Percentiles rank a stretch among this genome's conserved stretches.
Conservation (phyloP, 2,797 vertebrate species). For the Enoplosus armatus region DNA sequence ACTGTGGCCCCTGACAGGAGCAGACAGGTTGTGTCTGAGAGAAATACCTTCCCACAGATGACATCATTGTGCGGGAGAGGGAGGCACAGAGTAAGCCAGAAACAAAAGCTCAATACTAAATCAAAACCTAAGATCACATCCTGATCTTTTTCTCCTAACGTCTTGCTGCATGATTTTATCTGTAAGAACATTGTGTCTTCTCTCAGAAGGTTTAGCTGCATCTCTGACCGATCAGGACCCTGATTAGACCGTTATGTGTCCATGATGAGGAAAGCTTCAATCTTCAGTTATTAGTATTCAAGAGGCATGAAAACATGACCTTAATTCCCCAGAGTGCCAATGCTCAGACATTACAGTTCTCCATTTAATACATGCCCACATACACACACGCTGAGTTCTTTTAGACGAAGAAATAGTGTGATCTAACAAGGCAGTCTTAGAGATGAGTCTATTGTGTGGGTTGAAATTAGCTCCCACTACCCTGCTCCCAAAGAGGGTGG, state of each 20-base stretch:
- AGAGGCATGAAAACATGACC: conserved; percentile 84
- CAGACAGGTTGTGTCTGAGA: conserved; percentile 86
- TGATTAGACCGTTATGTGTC: conserved; percentile 57
- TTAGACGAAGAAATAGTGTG: conserved; percentile 61
- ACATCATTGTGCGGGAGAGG: conserved; percentile 77
- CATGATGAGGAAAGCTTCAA: conserved; percentile 64
- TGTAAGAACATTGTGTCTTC: conserved; percentile 63
- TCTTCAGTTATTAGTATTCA: conserved; percentile 78
- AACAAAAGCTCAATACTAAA: conserved; percentile 64
- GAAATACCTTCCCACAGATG: conserved; percentile 85
- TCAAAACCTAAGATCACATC: conserved; percentile 63
- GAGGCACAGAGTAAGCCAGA: conserved; percentile 42
- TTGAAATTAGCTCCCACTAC: conserved; percentile 83
- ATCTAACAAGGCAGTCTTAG: conserved; percentile 74
- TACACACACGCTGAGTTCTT: conserved; percentile 27
- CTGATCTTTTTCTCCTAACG: conserved; percentile 50
- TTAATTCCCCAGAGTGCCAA: conserved; percentile 82
- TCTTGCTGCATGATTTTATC: conserved; percentile 64
- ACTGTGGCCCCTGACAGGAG: conserved; percentile 85
- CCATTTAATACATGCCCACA: conserved; percentile 54
- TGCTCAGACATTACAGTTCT: conserved; percentile 68
- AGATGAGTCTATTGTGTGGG: conserved; percentile 84
- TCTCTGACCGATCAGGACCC: conserved; percentile 55
- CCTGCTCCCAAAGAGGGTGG: conserved; percentile 83
- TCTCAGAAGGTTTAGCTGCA: conserved; percentile 48